Evolutionary conservation across 2,113 vertebrate species (phyloP), one percentile per base, ranked within the genome.

Genomic region (Pogonocichla stellata): DNA sequence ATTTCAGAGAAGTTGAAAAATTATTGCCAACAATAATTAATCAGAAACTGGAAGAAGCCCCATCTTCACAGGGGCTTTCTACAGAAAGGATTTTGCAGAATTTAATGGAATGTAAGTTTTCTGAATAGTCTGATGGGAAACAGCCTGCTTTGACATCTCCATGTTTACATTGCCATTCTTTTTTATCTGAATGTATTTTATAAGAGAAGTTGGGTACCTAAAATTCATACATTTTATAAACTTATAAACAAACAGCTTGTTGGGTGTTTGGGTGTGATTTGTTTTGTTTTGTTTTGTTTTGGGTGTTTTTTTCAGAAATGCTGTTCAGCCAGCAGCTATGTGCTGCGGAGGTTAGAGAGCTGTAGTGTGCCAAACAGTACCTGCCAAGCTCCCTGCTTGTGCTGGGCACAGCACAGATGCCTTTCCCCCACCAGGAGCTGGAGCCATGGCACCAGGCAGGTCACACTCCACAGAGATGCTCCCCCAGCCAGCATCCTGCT

Each of bases 381-480:
- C 19, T 1, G 0, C 47, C 5, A 9, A 13, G 60, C 36, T 47
- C 6, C 31, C 51, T 4, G 5, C 10, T 12, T 47, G 18, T 69
- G 54, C 38, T 73, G 7, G 1, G n/a, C 56, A 40, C 16, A 51
- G 47, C 42, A n/a, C 15, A 71, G 62, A 6, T 8, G 1, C 31
- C 18, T 48, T 48, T 48, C 9, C 31, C 13, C 15, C 2, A 3
- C 8, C 43, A 7, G 28, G 6, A 36, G 22, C 19, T 40, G 48
- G 19, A 51, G 57, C 47, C 40, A 34, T 15, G 62, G 40, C 40
- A 70, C 24, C 40, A 54, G 47, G 17, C 40, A 53, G 28, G 20
- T 61, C 38, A 61, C 9, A 25, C 29, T 69, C 47, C 54, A 34
- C 19, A 82, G 16, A 62, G 70, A 34, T 48, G 31, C 5, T 61